Percentiles rank a stretch among this genome's conserved stretches.
Evolutionary conservation across 1,140 invertebrate species (phyloP).

Genomic region (Conus betulinus): DNA sequence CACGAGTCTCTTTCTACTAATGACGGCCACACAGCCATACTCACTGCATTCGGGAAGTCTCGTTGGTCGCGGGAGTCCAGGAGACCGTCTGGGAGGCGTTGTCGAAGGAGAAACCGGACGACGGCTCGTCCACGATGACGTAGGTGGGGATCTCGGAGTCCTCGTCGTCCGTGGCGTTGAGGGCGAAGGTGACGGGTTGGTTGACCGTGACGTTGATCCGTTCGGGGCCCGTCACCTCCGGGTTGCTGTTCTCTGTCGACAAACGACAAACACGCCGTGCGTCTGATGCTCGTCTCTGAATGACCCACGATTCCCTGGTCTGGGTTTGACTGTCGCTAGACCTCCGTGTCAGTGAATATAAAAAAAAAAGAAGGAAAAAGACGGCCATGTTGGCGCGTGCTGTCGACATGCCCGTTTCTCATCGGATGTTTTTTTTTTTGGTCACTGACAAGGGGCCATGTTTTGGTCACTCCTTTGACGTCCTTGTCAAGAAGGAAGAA

Average conservation of each 20-base stretch:
- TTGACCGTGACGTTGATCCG: slow-evolving; percentile 32
- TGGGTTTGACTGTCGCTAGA: neutral
- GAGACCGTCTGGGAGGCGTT: neutral
- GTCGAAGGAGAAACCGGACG: neutral
- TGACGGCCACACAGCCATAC: neutral
- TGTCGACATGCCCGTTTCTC: no score
- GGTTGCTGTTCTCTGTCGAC: slow-evolving; percentile 31
- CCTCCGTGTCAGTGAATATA: neutral
- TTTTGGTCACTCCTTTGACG: no score
- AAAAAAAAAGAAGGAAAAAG: no score
- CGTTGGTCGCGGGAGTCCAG: neutral
- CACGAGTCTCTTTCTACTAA: no score
- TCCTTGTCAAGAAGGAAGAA: no score
- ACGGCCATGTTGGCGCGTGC: no score
- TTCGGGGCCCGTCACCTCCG: slow-evolving; percentile 13
- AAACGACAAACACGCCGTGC: neutral
- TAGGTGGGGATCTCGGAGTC: neutral
- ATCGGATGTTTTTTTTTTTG: no score
- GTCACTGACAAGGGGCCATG: no score
- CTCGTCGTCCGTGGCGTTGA: slow-evolving; percentile 29
- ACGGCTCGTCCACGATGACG: slow-evolving; percentile 8
- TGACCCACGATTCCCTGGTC: neutral
- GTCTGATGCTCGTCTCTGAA: neutral
- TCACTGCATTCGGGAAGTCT: slow-evolving; percentile 1
- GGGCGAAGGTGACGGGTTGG: neutral